phyloP scores from a whole-genome alignment of 2,888 invertebrate genomes.

The Parnassius smintheus region DNA sequence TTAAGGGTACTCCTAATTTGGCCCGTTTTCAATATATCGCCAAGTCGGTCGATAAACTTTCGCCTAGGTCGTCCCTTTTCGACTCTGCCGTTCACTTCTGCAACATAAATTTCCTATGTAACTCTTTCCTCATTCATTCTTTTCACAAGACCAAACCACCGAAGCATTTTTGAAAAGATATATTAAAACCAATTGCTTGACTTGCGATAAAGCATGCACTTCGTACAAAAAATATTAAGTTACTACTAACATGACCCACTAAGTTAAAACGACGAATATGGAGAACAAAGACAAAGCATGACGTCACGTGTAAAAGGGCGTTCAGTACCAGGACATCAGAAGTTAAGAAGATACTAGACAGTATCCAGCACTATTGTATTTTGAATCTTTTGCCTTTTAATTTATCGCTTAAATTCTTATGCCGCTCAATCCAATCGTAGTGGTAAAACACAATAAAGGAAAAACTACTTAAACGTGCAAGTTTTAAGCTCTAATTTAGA shows the following conservation, averaged over 20 bases:
- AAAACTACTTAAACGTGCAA: neutral
- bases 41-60: too few relatives aligned
- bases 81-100: too few relatives aligned
- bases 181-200: too few relatives aligned
- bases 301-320: slow-evolving; percentile 73
- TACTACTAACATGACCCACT: neutral
- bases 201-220: neutral
- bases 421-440: neutral
- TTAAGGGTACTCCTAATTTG: too few relatives aligned
- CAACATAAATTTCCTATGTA: too few relatives aligned
- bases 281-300: slow-evolving; percentile 34
- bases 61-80: too few relatives aligned
- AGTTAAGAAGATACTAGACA: slow-evolving; percentile 36
- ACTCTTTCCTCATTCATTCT: too few relatives aligned
- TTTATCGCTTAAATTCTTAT: slow-evolving; percentile 7
- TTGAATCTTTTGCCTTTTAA: slow-evolving; percentile 2
- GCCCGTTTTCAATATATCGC: too few relatives aligned
- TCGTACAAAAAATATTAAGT: neutral
- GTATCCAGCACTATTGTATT: neutral
- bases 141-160: too few relatives aligned
- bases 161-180: too few relatives aligned
- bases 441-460: neutral
- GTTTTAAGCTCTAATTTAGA: neutral
- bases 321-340: slow-evolving; percentile 55
- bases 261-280: neutral